Percentiles rank a stretch among this genome's conserved stretches.
These are phyloP conservation scores for Mesembrinibis cayennensis DNA, from an alignment of 2,113 vertebrate species.

Conservation along the genomic window DNA sequence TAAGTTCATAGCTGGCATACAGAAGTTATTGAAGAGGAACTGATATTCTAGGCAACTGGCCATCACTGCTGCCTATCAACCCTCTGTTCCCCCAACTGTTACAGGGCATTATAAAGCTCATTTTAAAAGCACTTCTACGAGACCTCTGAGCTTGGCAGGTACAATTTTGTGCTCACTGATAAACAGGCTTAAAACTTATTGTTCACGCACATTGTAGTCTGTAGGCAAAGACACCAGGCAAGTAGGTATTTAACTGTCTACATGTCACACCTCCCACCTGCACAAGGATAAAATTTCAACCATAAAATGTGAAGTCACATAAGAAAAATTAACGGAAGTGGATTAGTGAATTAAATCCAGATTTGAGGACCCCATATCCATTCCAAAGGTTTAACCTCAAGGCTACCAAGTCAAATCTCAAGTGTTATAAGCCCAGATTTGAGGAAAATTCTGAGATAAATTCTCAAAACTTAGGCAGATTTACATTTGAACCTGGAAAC, in stretches of 20 bases:
- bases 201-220: background rate
- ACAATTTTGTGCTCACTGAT: background rate
- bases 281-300: background rate
- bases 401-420: background rate
- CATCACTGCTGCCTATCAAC: constrained; percentile 21
- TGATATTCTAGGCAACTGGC: constrained; percentile 59
- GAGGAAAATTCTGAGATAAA: background rate
- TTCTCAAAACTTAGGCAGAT: background rate
- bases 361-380: background rate
- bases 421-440: background rate
- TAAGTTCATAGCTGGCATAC: constrained; percentile 67
- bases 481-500: background rate
- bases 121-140: background rate
- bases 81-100: background rate
- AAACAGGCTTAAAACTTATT: background rate
- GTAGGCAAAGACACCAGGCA: background rate
- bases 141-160: background rate
- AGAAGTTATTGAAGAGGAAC: constrained; percentile 67
- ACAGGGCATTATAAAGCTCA: background rate
- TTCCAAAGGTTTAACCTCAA: background rate
- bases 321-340: constrained; percentile 3
- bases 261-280: background rate
- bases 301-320: background rate
- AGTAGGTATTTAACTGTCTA: background rate
- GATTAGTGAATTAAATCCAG: constrained; percentile 29